Percentiles rank a stretch among this genome's conserved stretches.
Conservation (phyloP, 2,113 vertebrate species). For the Sapajus apella region DNA sequence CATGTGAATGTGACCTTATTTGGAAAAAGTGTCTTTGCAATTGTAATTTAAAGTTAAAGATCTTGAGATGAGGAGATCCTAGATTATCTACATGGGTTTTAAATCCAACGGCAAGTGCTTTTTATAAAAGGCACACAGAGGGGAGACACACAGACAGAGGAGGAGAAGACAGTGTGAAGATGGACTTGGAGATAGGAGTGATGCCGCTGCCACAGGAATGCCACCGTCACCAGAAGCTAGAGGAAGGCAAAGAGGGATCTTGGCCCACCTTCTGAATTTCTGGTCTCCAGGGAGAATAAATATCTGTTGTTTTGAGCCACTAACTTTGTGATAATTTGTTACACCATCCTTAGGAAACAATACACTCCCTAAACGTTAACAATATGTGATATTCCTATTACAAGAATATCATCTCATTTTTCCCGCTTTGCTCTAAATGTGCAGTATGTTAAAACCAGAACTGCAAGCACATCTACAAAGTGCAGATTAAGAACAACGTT, state of each 20-base stretch:
- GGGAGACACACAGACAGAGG: neutral
- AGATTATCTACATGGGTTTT: neutral
- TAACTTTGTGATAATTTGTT: neutral
- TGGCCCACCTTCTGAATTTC: neutral
- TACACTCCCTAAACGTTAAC: neutral
- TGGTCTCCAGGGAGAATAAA: neutral
- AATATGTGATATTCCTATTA: neutral
- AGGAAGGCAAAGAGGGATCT: neutral
- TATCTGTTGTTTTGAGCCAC: neutral
- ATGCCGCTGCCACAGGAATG: neutral
- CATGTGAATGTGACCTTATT: neutral
- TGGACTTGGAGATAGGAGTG: neutral
- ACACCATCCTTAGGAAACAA: neutral
- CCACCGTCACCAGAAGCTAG: neutral
- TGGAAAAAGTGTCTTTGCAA: neutral
- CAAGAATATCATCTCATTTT: neutral
- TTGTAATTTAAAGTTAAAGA: neutral
- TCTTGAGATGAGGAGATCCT: neutral
- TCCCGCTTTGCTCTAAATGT: slow-evolving; percentile 14
- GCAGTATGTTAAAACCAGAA: slow-evolving; percentile 11
- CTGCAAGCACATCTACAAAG: neutral
- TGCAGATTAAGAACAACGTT: neutral
- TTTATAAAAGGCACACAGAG: neutral
- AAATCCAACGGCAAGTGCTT: neutral
- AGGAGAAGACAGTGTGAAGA: neutral